A percentile compares a stretch with the other conserved stretches of the same genome.
phyloP scores from a whole-genome alignment of 1,140 invertebrate species.

The Chlorops oryzae region DNA sequence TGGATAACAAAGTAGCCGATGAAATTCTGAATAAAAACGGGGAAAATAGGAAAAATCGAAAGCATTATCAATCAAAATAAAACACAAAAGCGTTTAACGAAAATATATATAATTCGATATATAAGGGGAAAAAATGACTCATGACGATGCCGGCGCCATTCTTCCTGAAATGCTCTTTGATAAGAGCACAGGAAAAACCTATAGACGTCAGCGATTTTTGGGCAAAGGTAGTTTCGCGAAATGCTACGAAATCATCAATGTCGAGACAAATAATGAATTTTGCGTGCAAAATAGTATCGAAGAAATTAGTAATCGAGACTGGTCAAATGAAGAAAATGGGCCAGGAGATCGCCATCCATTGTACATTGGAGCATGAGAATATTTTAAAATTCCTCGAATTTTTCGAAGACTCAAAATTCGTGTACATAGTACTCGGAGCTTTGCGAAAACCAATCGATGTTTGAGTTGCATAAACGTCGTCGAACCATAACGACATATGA shows the following conservation, averaged over 20 bases:
- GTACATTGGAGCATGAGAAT: constrained; percentile 77
- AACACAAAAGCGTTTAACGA: no score
- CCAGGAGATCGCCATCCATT: constrained; percentile 93
- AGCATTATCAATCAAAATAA: no score
- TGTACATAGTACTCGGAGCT: constrained; percentile 96
- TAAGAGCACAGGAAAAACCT: constrained; percentile 63
- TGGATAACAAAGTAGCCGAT: no score
- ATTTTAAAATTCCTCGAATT: constrained; percentile 90
- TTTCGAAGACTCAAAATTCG: constrained; percentile 89
- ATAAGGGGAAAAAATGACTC: no score
- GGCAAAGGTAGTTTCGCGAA: constrained; percentile 97
- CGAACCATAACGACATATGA: constrained; percentile 94
- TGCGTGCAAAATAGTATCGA: constrained; percentile 96
- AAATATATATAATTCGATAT: no score
- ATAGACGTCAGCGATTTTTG: constrained; percentile 77
- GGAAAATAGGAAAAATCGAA: no score
- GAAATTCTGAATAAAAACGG: no score
- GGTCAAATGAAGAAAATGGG: constrained; percentile 93
- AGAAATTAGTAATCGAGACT: constrained; percentile 81
- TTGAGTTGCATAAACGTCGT: constrained; percentile 85
- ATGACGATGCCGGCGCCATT: no score
- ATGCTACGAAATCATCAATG: constrained; percentile 92
- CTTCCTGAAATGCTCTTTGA: constrained; percentile 82
- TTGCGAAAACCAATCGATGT: no score
- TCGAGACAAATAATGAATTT: constrained; percentile 69